Evolutionary conservation across 2,113 vertebrate species (phyloP), one percentile per base, ranked within the genome.

Genomic region (Notarius lentiginosus): DNA sequence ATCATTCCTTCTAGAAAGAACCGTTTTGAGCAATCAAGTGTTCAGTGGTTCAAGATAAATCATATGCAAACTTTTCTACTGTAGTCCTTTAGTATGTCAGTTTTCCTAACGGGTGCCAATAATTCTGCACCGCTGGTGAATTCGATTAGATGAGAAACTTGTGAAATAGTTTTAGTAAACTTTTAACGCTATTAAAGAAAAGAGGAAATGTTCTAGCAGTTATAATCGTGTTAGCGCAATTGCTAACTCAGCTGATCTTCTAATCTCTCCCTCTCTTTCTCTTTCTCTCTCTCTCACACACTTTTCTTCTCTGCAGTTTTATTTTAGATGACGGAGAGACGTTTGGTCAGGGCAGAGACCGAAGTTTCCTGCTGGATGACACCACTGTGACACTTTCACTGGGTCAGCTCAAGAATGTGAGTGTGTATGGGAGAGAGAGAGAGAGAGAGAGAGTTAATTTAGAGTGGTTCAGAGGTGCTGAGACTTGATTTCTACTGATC

Each of bases 241-340:
- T 55, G 75, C 60, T 51, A 55, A n/a, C 76, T 49, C 51, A 70
- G 60, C 73, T 10, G 0, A 27, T 77, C 47, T 30, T 49, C 20
- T 77, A 51, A 77, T 63, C n/a, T 27, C 2, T 5, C 24, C 1
- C 51, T 5, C 49, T 1, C 20, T 24, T 8, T 49, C 17, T 24
- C 47, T 27, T n/a, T 24, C 11, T 49, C 17, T 24, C 47, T 27
- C 51, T 9, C 51, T 17, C 76, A 34, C 30, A 58, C 17, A 2
- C 0, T 83, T 82, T 3, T 47, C 12, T 47, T 89, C 34, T 84
- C 49, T 34, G 34, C 65, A 99, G 98, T 91, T 97, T 99, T 90
- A 93, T 99, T 58, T 95, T 99, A 91, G 98, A 99, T 92, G 98
- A 99, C 82, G 98, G 98, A 18, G 98, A 99, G 93, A 96, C 96